Conservation (phyloP, 2,888 invertebrate genomes). For the Eretmocerus hayati region DNA sequence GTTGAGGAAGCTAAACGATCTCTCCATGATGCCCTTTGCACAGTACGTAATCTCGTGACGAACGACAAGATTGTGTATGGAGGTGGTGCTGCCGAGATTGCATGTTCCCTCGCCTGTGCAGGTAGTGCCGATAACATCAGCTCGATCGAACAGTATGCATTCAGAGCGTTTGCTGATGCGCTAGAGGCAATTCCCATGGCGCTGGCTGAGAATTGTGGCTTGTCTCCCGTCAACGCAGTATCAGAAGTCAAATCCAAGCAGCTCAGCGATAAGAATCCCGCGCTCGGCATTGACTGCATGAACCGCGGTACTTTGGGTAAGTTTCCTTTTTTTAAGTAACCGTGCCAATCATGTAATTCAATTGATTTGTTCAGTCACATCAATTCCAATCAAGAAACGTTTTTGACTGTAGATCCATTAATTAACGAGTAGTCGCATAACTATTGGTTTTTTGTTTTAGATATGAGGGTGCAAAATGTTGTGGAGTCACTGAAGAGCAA, state of each 20-base stretch:
- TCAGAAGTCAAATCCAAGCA: conserved; percentile 89
- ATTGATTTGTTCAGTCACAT: too few species aligned
- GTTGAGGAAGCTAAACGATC: conserved; percentile 70
- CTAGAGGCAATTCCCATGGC: conserved; percentile 92
- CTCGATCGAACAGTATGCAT: conserved; percentile 95
- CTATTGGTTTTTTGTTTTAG: conserved; percentile 45
- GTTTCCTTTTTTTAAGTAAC: conserved; percentile 13
- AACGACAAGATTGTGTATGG: conserved; percentile 86
- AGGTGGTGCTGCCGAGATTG: conserved; percentile 93
- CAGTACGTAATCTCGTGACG: conserved; percentile 63
- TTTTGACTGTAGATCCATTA: too few species aligned
- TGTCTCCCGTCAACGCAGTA: conserved; percentile 86
- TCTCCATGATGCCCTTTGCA: conserved; percentile 68
- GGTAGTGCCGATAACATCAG: conserved; percentile 81
- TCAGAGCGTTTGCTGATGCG: conserved; percentile 91
- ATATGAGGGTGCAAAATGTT: conserved; percentile 93
- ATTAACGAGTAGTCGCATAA: too few species aligned
- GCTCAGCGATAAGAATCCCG: conserved; percentile 72
- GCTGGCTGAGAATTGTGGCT: conserved; percentile 91
- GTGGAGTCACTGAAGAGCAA: conserved; percentile 96
- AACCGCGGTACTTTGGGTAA: conserved; percentile 58
- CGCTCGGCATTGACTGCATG: conserved; percentile 94
- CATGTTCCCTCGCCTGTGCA: conserved; percentile 86
- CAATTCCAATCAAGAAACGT: too few species aligned
- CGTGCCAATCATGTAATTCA: neutral